A percentile compares a stretch with the other conserved stretches of the same genome.
phyloP scores from a whole-genome alignment of 2,113 vertebrate species.

The Lampris megalopsis region DNA sequence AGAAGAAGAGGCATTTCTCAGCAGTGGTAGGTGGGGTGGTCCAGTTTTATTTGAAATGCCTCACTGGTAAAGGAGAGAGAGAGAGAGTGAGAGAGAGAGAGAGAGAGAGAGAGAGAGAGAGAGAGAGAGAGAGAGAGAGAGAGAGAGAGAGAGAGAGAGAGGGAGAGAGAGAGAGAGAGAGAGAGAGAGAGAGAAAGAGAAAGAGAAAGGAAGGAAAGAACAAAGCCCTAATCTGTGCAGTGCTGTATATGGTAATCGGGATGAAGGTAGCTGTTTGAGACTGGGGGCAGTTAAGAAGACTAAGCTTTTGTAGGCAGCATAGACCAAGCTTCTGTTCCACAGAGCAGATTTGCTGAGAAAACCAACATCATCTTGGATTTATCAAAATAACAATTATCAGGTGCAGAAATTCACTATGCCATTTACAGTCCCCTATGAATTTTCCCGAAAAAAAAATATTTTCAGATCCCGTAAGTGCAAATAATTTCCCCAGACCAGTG shows the following conservation, averaged over 20 bases:
- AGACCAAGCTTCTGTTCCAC: slow-evolving; percentile 30
- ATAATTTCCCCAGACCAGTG: not conserved
- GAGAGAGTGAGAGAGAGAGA: slow-evolving; percentile 52
- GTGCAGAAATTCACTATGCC: slow-evolving; percentile 28
- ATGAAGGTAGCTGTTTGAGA: slow-evolving; percentile 58
- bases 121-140: slow-evolving; percentile 58
- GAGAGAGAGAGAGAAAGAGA: slow-evolving; percentile 58
- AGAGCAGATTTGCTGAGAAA: not conserved
- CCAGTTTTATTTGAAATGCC: slow-evolving; percentile 56
- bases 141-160: slow-evolving; percentile 59
- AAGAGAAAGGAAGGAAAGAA: too few relatives aligned
- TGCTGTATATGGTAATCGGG: slow-evolving; percentile 56
- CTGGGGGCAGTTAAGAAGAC: slow-evolving; percentile 54
- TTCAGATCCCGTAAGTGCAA: slow-evolving; percentile 9
- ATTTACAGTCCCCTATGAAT: slow-evolving; percentile 12
- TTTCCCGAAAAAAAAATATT: not conserved
- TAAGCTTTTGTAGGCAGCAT: not conserved
- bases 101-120: slow-evolving; percentile 58
- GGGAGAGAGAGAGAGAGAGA: slow-evolving; percentile 57
- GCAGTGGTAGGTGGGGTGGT: slow-evolving; percentile 30
- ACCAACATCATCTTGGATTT: slow-evolving; percentile 25
- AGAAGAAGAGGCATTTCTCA: slow-evolving; percentile 37
- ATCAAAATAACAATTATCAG: slow-evolving; percentile 17
- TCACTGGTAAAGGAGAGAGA: slow-evolving; percentile 34
- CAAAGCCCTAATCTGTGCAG: slow-evolving; percentile 43